These are phyloP conservation scores for Colossoma macropomum DNA, from an alignment of 2,113 vertebrate species.

Conservation along the genomic window DNA sequence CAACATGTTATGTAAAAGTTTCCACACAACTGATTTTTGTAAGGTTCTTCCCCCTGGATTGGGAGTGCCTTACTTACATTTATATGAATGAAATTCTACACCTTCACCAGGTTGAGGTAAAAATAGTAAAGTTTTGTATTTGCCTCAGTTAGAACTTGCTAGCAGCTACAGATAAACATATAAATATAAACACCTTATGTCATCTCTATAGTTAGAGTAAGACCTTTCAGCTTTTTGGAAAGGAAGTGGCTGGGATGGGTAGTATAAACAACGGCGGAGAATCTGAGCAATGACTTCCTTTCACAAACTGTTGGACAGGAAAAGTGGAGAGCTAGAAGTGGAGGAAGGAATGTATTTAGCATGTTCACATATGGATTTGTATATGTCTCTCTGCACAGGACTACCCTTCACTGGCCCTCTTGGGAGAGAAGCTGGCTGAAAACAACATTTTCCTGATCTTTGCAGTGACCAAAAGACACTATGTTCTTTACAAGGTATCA, in stretches of 20 bases:
- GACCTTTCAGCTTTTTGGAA: background rate
- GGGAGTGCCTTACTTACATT: background rate
- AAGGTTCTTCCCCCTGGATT: no score
- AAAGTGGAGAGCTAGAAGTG: background rate
- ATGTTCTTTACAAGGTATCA: conserved; percentile 92
- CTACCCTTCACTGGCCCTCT: conserved; percentile 93
- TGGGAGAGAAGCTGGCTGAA: conserved; percentile 95
- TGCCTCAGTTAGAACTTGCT: background rate
- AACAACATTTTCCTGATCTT: conserved; percentile 98
- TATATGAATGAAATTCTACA: background rate
- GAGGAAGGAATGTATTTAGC: conserved; percentile 13
- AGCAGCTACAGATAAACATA: background rate
- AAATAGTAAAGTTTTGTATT: background rate
- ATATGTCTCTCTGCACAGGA: conserved; percentile 75
- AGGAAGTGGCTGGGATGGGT: conserved; percentile 40
- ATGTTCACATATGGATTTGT: conserved; percentile 25
- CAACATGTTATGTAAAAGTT: no score
- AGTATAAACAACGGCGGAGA: conserved; percentile 45
- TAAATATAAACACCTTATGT: background rate
- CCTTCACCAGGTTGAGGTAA: background rate
- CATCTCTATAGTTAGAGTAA: background rate
- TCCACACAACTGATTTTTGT: no score
- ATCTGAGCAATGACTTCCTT: conserved; percentile 50
- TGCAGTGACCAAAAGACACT: conserved; percentile 91
- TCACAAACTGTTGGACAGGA: conserved; percentile 34